phyloP scores from a whole-genome alignment of 1,140 invertebrate species.

The Zophobas atratus region DNA sequence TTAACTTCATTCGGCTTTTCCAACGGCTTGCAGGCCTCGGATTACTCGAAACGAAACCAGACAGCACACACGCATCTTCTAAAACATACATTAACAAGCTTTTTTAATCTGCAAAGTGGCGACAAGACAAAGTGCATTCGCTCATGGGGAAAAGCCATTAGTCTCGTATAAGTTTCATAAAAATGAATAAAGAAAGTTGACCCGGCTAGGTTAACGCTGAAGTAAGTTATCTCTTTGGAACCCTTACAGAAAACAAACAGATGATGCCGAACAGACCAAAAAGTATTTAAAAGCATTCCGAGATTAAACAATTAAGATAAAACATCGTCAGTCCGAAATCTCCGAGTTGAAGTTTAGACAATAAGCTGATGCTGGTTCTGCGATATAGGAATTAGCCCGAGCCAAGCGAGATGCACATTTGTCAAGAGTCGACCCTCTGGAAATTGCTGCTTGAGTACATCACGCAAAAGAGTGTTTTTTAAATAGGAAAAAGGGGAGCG shows the following conservation, averaged over 20 bases:
- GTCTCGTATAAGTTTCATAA: slow-evolving; percentile 45
- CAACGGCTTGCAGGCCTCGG: too few species aligned
- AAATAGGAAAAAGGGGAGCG: too few species aligned
- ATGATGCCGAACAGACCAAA: slow-evolving; percentile 65
- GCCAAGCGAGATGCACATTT: slow-evolving; percentile 47
- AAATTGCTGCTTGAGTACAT: too few species aligned
- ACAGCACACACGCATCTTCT: too few species aligned
- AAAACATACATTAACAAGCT: not conserved
- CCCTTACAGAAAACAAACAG: slow-evolving; percentile 63
- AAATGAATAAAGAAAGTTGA: slow-evolving; percentile 49
- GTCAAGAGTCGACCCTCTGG: slow-evolving; percentile 34
- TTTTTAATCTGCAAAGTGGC: slow-evolving; percentile 37
- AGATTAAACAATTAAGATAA: slow-evolving; percentile 67
- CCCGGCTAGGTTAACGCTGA: slow-evolving; percentile 49
- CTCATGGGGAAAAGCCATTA: slow-evolving; percentile 34
- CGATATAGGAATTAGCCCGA: slow-evolving; percentile 54
- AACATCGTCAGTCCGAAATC: slow-evolving; percentile 56
- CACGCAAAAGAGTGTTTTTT: too few species aligned
- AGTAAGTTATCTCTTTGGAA: slow-evolving; percentile 62
- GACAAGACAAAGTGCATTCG: slow-evolving; percentile 31
- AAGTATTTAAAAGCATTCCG: slow-evolving; percentile 67
- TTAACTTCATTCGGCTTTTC: too few species aligned
- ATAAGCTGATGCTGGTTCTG: slow-evolving; percentile 55
- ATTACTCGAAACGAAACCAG: too few species aligned
- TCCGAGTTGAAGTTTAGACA: slow-evolving; percentile 53